Conservation (phyloP, 2,888 invertebrate species). For the Isotomurus palustris region DNA sequence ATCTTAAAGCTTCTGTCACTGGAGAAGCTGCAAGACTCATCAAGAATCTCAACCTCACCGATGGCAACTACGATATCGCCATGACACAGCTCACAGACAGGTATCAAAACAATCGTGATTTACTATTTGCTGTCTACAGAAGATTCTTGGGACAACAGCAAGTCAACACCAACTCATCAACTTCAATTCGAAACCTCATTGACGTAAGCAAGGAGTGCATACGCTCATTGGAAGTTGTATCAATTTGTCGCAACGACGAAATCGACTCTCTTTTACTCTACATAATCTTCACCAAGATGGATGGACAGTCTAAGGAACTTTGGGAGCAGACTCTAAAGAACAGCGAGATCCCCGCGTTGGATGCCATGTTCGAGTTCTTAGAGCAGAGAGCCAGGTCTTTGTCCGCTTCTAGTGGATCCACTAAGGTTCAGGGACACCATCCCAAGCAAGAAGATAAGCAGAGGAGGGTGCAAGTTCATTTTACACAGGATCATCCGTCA, state of each 20-base stretch:
- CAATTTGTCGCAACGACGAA: background rate
- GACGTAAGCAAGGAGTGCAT: slow-evolving; percentile 19
- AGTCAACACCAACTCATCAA: slow-evolving; percentile 5
- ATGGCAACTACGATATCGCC: slow-evolving; percentile 27
- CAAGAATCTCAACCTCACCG: slow-evolving; percentile 5
- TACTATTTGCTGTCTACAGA: slow-evolving; percentile 14
- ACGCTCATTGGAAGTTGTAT: slow-evolving; percentile 10
- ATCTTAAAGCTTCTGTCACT: slow-evolving; percentile 15
- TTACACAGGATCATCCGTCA: background rate
- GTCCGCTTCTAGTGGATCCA: slow-evolving; percentile 11
- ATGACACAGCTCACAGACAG: slow-evolving; percentile 17
- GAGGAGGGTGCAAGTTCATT: too few relatives aligned
- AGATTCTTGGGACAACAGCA: slow-evolving; percentile 5
- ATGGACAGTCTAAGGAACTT: slow-evolving; percentile 8
- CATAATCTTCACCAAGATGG: slow-evolving; percentile 11
- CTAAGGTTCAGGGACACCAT: too few relatives aligned
- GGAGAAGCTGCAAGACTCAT: slow-evolving; percentile 29
- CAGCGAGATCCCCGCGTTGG: slow-evolving; percentile 6
- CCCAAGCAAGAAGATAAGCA: too few relatives aligned
- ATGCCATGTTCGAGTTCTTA: slow-evolving; percentile 8
- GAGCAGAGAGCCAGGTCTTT: slow-evolving; percentile 18
- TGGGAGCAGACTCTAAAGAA: slow-evolving; percentile 17
- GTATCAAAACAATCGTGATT: slow-evolving; percentile 24
- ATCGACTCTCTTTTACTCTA: slow-evolving; percentile 14
- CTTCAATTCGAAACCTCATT: slow-evolving; percentile 10